Evolutionary conservation across 2,888 invertebrate species (phyloP).

Genomic region (Silvanus unidentatus): DNA sequence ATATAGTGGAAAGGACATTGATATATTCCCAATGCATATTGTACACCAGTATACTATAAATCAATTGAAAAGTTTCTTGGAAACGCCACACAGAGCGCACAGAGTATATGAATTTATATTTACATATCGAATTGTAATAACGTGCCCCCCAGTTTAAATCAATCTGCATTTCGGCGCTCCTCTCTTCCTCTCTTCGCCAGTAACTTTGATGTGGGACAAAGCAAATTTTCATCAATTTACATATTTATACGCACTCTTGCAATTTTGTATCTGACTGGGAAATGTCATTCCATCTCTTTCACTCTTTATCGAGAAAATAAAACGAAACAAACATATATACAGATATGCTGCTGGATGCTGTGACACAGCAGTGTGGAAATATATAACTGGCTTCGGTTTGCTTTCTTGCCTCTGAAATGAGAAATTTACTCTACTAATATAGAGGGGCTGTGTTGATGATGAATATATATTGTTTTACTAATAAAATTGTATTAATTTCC

Average conservation of each 20-base stretch:
- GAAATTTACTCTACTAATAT: background rate
- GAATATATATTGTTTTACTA: slow-evolving; percentile 17
- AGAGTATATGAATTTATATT: slow-evolving; percentile 16
- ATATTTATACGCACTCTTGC: slow-evolving; percentile 26
- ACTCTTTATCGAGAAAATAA: too few species aligned
- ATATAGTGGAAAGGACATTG: slow-evolving; percentile 6
- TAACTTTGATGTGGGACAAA: slow-evolving; percentile 33
- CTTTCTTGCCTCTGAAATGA: too few species aligned
- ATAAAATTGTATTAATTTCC: slow-evolving; percentile 29
- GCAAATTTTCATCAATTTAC: slow-evolving; percentile 34
- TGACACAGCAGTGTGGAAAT: too few species aligned
- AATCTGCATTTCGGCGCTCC: slow-evolving; percentile 25
- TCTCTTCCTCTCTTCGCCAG: slow-evolving; percentile 10
- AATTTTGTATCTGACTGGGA: slow-evolving; percentile 18
- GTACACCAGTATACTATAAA: slow-evolving; percentile 19
- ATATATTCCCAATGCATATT: slow-evolving; percentile 19
- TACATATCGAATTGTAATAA: slow-evolving; percentile 21
- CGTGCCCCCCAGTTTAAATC: slow-evolving; percentile 31
- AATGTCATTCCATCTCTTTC: too few species aligned
- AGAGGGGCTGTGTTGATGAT: slow-evolving; percentile 2
- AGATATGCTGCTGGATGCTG: too few species aligned
- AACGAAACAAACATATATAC: too few species aligned
- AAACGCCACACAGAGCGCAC: background rate
- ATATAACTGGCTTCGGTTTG: too few species aligned
- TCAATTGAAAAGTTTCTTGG: slow-evolving; percentile 20